Conservation (phyloP, 2,888 invertebrate genomes). For the Eumerus sabulonum region DNA sequence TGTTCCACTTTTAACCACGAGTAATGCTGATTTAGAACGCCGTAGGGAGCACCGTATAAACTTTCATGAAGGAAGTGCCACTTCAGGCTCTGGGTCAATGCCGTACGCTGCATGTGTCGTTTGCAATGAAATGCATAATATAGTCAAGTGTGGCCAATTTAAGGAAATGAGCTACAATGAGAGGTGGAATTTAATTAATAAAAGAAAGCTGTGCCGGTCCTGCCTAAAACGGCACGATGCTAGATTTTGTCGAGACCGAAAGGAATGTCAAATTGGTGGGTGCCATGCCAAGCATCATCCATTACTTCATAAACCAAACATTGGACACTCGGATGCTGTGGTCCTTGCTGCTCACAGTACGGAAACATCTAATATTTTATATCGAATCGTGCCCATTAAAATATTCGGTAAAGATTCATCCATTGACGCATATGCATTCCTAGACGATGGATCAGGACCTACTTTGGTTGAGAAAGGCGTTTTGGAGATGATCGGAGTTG, state of each 20-base stretch:
- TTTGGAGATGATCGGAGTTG: background rate
- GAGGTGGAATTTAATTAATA: background rate
- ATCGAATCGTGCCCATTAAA: background rate
- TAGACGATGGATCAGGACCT: background rate
- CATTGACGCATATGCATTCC: background rate
- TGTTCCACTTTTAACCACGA: background rate
- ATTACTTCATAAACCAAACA: background rate
- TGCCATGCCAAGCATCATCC: background rate
- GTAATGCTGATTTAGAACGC: background rate
- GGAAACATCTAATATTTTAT: background rate
- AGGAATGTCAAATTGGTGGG: background rate
- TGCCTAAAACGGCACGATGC: background rate
- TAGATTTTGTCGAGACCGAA: background rate
- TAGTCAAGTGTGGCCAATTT: no score
- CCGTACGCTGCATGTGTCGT: background rate
- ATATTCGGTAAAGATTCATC: background rate
- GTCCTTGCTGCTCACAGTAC: background rate
- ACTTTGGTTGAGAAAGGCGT: background rate
- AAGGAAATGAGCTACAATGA: background rate
- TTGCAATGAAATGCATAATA: no score
- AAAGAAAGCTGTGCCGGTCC: background rate
- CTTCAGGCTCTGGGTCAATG: background rate
- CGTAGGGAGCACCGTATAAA: background rate
- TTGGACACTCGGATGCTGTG: background rate
- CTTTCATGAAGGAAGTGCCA: background rate